These are phyloP conservation scores for Acanthis flammea DNA, from an alignment of 2,797 vertebrate genomes.

Conservation along the genomic window DNA sequence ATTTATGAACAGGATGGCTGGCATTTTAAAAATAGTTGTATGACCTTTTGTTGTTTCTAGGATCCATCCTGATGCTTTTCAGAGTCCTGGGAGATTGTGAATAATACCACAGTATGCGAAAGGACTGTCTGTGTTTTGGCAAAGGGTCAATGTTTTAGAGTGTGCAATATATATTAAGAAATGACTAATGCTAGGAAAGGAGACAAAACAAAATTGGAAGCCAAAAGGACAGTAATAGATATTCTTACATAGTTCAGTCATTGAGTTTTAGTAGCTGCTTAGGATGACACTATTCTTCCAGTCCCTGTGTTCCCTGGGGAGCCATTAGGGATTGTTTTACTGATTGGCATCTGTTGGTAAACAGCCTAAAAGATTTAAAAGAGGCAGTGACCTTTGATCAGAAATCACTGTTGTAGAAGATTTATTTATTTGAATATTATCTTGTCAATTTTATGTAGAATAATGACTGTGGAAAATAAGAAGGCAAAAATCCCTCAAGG, in stretches of 20 bases:
- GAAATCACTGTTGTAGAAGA: background rate
- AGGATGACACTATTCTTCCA: background rate
- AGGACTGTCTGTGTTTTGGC: background rate
- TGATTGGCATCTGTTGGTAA: constrained; percentile 1
- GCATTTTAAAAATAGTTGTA: constrained; percentile 47
- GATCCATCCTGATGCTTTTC: constrained; percentile 30
- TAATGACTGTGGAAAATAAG: background rate
- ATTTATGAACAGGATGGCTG: constrained; percentile 32
- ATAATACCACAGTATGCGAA: constrained; percentile 22
- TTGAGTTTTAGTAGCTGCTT: background rate
- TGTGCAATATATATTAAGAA: background rate
- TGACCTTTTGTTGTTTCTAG: constrained; percentile 59
- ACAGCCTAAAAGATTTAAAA: background rate
- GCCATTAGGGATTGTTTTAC: background rate
- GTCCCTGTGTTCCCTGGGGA: background rate
- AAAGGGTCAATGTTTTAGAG: constrained; percentile 24
- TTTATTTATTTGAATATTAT: constrained; percentile 19
- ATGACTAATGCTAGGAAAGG: constrained; percentile 1
- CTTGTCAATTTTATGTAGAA: background rate
- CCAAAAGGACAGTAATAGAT: constrained; percentile 14
- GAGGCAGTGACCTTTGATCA: constrained; percentile 12
- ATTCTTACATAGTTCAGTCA: background rate
- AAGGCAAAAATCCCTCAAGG: background rate
- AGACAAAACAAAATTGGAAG: constrained; percentile 32
- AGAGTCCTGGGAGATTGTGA: constrained; percentile 1